Evolutionary conservation across 2,113 vertebrate genomes (phyloP).

Genomic region (Dipodomys merriami): DNA sequence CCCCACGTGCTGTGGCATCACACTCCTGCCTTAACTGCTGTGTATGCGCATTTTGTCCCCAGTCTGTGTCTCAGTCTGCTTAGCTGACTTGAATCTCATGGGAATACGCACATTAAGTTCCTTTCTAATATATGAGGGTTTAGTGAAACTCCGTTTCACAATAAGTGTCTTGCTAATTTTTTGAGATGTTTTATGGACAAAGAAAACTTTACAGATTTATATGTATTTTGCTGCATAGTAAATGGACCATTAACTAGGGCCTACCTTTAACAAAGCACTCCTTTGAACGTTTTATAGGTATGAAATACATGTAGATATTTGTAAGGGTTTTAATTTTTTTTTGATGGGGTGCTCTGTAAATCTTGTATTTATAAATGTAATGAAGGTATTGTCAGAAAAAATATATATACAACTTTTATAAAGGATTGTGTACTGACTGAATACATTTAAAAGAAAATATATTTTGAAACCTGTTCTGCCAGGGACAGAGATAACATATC

Average conservation of each 20-base stretch:
- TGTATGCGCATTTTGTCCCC: constrained; percentile 72
- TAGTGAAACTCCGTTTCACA: constrained; percentile 77
- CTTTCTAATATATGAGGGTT: constrained; percentile 76
- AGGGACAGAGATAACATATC: constrained; percentile 82
- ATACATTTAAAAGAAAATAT: constrained; percentile 85
- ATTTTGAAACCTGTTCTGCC: constrained; percentile 87
- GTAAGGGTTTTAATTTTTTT: constrained; percentile 84
- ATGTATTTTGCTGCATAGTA: constrained; percentile 87
- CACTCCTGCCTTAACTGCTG: constrained; percentile 86
- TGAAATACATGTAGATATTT: constrained; percentile 87
- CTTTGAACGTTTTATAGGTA: constrained; percentile 88
- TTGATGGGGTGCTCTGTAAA: constrained; percentile 85
- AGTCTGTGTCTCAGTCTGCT: constrained; percentile 71
- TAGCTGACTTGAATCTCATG: constrained; percentile 77
- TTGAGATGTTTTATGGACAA: constrained; percentile 83
- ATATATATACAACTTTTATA: constrained; percentile 88
- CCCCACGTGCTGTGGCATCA: constrained; percentile 72
- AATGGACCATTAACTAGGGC: constrained; percentile 80
- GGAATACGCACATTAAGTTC: constrained; percentile 72
- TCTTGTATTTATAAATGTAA: constrained; percentile 89
- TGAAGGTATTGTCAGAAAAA: constrained; percentile 83
- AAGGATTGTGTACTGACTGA: constrained; percentile 87
- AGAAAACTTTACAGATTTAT: constrained; percentile 84
- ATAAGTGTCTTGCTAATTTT: constrained; percentile 83
- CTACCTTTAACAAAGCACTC: constrained; percentile 80